These are phyloP conservation scores for Patella vulgata DNA, from an alignment of 1,140 invertebrate genomes.

Conservation along the genomic window DNA sequence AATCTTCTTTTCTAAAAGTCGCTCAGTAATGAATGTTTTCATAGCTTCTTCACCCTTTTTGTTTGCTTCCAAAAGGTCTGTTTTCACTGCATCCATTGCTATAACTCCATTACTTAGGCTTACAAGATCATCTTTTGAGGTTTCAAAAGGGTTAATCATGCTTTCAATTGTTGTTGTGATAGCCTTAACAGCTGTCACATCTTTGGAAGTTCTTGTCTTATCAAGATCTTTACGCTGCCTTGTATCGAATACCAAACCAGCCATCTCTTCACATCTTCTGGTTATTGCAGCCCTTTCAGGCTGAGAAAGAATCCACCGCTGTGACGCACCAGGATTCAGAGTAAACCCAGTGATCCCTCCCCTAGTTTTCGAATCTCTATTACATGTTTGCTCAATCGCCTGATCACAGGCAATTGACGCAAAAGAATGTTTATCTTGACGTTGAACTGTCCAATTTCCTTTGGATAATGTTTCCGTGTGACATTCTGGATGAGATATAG, in stretches of 20 bases:
- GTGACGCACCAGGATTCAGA: too few relatives aligned
- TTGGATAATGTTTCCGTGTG: not conserved
- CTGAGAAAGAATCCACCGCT: too few relatives aligned
- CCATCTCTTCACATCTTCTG: constrained; percentile 7
- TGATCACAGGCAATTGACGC: constrained; percentile 17
- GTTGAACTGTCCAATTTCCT: constrained; percentile 4
- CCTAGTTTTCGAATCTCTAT: constrained; percentile 20
- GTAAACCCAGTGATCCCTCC: constrained; percentile 17
- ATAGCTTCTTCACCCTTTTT: not conserved
- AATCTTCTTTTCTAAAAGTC: not conserved
- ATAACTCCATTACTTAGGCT: not conserved
- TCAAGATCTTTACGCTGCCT: not conserved
- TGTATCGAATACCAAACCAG: not conserved
- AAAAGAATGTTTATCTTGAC: constrained; percentile 6
- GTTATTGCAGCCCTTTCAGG: constrained; percentile 9
- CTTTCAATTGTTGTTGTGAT: constrained; percentile 6
- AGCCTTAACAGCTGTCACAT: constrained; percentile 5
- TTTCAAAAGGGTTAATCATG: constrained; percentile 13
- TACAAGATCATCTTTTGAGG: not conserved
- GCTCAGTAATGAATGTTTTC: not conserved
- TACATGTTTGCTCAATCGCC: constrained; percentile 17
- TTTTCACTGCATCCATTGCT: not conserved
- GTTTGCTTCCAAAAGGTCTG: not conserved
- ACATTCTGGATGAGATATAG: not conserved
- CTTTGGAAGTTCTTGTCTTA: constrained; percentile 3